Evolutionary conservation across 1,140 invertebrate species (phyloP).

Genomic region (Cydia amplana): DNA sequence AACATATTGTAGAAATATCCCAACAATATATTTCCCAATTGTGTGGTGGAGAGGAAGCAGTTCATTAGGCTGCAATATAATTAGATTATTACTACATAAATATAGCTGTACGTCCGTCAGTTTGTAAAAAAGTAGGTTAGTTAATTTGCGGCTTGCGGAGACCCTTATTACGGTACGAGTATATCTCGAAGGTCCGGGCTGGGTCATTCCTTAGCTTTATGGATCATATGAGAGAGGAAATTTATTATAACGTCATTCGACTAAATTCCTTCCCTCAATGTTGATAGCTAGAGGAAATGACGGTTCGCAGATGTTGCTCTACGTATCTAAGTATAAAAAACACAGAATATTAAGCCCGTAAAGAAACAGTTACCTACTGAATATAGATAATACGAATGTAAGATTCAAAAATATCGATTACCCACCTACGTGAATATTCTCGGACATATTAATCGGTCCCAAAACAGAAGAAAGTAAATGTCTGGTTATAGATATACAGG

Average conservation of each 20-base stretch:
- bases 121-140: slow-evolving; percentile 48
- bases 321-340: slow-evolving; percentile 44
- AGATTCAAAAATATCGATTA: too few relatives aligned
- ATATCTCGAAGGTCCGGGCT: slow-evolving; percentile 37
- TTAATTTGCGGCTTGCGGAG: slow-evolving; percentile 36
- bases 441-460: too few relatives aligned
- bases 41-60: background rate
- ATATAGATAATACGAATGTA: too few relatives aligned
- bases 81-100: background rate
- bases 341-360: slow-evolving; percentile 46
- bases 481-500: too few relatives aligned
- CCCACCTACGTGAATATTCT: too few relatives aligned
- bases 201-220: slow-evolving; percentile 47
- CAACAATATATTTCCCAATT: too few relatives aligned
- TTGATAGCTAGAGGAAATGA: slow-evolving; percentile 50
- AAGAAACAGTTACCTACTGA: too few relatives aligned
- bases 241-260: slow-evolving; percentile 59
- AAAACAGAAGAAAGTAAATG: too few relatives aligned
- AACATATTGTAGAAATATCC: too few relatives aligned
- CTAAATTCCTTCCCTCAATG: slow-evolving; percentile 51
- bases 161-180: slow-evolving; percentile 50
- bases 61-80: background rate
- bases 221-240: slow-evolving; percentile 55
- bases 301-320: slow-evolving; percentile 54
- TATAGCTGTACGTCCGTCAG: background rate